These are phyloP conservation scores for Eclectus roratus DNA, from an alignment of 2,113 vertebrate species.

Conservation along the genomic window DNA sequence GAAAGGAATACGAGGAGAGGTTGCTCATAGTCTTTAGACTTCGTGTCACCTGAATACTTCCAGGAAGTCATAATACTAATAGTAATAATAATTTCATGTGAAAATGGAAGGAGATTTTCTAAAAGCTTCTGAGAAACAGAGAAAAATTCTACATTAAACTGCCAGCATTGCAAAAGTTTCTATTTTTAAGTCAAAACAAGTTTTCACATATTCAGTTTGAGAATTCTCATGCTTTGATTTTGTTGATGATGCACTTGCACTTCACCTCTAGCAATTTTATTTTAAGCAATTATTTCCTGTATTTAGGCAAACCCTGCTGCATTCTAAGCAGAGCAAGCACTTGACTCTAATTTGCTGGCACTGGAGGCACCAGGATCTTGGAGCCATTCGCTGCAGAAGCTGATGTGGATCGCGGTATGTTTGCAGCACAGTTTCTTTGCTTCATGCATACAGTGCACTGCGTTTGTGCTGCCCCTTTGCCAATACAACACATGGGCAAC, in stretches of 20 bases:
- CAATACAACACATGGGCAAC: rapidly evolving
- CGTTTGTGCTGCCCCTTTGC: rapidly evolving
- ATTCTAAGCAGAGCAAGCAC: not conserved
- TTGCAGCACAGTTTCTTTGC: rapidly evolving
- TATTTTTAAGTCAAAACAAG: not conserved
- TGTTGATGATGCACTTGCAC: not conserved
- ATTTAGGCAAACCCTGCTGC: not conserved
- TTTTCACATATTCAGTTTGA: not conserved
- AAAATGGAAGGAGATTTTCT: not conserved
- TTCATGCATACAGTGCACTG: rapidly evolving
- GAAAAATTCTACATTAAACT: not conserved
- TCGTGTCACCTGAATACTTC: not conserved
- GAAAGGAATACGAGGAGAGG: not conserved
- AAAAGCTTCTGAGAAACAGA: not conserved
- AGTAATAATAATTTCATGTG: not conserved
- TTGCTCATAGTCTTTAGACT: not conserved
- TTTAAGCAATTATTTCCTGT: not conserved
- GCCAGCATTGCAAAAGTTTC: not conserved
- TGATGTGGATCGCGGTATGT: rapidly evolving
- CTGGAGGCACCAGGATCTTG: not conserved
- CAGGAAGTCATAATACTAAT: not conserved
- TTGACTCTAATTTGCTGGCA: not conserved
- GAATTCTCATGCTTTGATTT: not conserved
- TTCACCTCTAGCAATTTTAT: not conserved
- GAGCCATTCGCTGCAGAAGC: not conserved